phyloP scores from a whole-genome alignment of 2,888 invertebrate species.

The Diarsia rubi region DNA sequence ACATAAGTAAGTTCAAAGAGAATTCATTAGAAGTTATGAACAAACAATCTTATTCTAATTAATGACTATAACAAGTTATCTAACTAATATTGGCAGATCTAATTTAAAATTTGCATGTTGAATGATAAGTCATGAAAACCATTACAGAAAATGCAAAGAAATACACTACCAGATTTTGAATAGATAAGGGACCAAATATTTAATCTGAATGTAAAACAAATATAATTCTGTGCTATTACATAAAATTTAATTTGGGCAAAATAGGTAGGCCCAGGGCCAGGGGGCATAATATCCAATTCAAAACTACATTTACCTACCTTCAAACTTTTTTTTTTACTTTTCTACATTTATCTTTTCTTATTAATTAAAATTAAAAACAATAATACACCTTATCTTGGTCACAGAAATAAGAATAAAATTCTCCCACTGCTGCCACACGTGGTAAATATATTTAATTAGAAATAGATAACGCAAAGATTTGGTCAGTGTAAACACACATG shows the following conservation, averaged over 20 bases:
- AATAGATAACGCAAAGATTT: slow-evolving; percentile 53
- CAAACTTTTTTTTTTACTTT: background rate
- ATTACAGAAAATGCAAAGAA: background rate
- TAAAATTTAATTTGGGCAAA: background rate
- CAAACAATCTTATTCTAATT: slow-evolving; percentile 26
- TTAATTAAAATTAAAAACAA: slow-evolving; percentile 9
- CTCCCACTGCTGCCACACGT: background rate
- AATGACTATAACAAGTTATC: slow-evolving; percentile 31
- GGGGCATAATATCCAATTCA: slow-evolving; percentile 4
- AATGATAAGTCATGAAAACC: background rate
- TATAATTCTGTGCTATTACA: background rate
- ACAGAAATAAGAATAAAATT: slow-evolving; percentile 27
- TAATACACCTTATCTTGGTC: slow-evolving; percentile 25
- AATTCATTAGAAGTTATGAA: slow-evolving; percentile 30
- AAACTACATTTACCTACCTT: slow-evolving; percentile 1
- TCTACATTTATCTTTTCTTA: slow-evolving; percentile 26
- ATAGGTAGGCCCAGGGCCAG: slow-evolving; percentile 2
- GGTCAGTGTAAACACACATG: slow-evolving; percentile 44
- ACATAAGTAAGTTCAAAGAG: slow-evolving; percentile 19
- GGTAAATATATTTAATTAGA: slow-evolving; percentile 14
- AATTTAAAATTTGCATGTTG: slow-evolving; percentile 8
- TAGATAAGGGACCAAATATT: slow-evolving; percentile 1
- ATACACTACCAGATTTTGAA: slow-evolving; percentile 7
- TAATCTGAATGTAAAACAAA: background rate
- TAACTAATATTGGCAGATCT: slow-evolving; percentile 51